Percentiles rank a stretch among this genome's conserved stretches.
These are phyloP conservation scores for Lophius piscatorius DNA, from an alignment of 2,113 vertebrate species.

Conservation along the genomic window DNA sequence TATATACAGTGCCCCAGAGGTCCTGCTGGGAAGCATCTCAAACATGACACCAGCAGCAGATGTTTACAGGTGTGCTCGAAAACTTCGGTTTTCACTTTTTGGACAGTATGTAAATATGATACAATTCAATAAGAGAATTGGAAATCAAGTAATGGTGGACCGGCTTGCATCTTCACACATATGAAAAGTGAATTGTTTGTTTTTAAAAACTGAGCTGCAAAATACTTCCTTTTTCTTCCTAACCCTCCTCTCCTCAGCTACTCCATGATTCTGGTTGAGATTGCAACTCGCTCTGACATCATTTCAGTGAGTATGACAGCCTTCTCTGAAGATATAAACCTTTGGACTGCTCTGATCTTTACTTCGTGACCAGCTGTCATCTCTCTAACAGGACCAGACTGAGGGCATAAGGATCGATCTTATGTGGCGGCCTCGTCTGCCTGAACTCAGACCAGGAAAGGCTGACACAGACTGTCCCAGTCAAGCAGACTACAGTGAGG, in stretches of 20 bases:
- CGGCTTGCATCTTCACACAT: not conserved
- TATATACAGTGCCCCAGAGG: constrained; percentile 77
- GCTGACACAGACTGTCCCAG: constrained; percentile 77
- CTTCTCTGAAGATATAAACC: constrained; percentile 40
- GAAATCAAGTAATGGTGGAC: not conserved
- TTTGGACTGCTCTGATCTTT: constrained; percentile 46
- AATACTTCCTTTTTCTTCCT: constrained; percentile 4
- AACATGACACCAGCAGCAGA: constrained; percentile 68
- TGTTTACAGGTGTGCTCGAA: constrained; percentile 71
- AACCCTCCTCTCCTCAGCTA: constrained; percentile 66
- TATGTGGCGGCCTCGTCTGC: constrained; percentile 75
- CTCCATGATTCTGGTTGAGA: constrained; percentile 81
- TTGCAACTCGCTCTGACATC: constrained; percentile 77
- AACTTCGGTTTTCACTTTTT: not conserved
- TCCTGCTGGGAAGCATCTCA: constrained; percentile 65
- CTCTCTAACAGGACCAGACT: constrained; percentile 63
- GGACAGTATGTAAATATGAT: not conserved
- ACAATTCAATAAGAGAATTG: constrained; percentile 2
- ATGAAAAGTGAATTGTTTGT: not conserved
- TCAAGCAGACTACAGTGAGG: constrained; percentile 79
- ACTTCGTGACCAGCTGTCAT: constrained; percentile 37
- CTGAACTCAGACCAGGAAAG: constrained; percentile 75
- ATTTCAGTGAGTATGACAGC: constrained; percentile 72
- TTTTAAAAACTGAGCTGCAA: not conserved
- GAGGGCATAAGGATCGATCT: constrained; percentile 71